Evolutionary conservation across 2,113 vertebrate genomes (phyloP).

Genomic region (Colossoma macropomum): DNA sequence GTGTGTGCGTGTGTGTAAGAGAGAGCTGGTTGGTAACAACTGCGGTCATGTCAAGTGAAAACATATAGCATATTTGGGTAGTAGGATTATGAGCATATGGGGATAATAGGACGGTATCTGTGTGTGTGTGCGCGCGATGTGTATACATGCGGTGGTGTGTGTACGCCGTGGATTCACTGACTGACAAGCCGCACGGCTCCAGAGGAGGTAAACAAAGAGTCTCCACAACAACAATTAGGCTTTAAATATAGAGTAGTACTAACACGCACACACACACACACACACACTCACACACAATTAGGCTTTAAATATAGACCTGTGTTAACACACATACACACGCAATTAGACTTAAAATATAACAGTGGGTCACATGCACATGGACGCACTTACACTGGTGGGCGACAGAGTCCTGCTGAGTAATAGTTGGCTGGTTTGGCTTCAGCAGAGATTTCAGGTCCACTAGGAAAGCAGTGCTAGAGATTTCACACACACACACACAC

Average conservation of each 20-base stretch:
- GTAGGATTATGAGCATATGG: slow-evolving; percentile 36
- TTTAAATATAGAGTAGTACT: slow-evolving; percentile 40
- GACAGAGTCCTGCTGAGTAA: slow-evolving; percentile 46
- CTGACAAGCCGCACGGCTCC: slow-evolving; percentile 51
- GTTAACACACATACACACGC: slow-evolving; percentile 21
- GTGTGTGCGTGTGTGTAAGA: slow-evolving; percentile 40
- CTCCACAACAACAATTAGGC: slow-evolving; percentile 50
- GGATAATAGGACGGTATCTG: slow-evolving; percentile 43
- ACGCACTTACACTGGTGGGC: slow-evolving; percentile 33
- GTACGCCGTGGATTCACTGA: slow-evolving; percentile 50
- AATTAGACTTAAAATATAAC: background rate
- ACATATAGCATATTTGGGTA: slow-evolving; percentile 51
- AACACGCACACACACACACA: slow-evolving; percentile 43
- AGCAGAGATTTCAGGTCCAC: slow-evolving; percentile 38
- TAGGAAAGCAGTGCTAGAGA: slow-evolving; percentile 21
- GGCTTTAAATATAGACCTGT: background rate
- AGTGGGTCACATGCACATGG: background rate
- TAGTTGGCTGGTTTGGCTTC: slow-evolving; percentile 45
- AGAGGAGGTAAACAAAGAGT: slow-evolving; percentile 60
- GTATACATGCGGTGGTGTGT: slow-evolving; percentile 16
- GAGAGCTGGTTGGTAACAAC: slow-evolving; percentile 32
- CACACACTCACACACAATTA: background rate
- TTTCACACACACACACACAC: slow-evolving; percentile 22
- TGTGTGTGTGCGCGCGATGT: slow-evolving; percentile 29
- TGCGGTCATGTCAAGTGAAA: slow-evolving; percentile 45